Evolutionary conservation across 2,888 invertebrate genomes (phyloP), one percentile per base, ranked within the genome.

Genomic region (Pelosia muscerda): DNA sequence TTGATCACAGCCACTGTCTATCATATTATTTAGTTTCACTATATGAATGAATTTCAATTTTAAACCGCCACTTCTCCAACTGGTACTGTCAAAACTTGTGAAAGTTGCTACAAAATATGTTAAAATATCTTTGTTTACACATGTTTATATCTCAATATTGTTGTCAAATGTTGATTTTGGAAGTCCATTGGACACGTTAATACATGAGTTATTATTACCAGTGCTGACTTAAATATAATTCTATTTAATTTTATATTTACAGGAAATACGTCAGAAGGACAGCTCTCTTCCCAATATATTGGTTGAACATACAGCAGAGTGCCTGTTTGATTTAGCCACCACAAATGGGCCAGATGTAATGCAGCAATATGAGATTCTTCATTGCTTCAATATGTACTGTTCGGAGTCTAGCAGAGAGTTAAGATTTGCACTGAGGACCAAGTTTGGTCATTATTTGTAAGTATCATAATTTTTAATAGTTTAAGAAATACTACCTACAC

Each of bases 381-480:
- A 86, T 68, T 86, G 87, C 15, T 81, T 93, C 49, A 93, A 93
- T 49, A 69, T 84, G 56, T 86, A 82, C 73, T 87, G 89, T 62
- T 85, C 88, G 0, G 86, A 86, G 11, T 86, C 87, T 0, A 86
- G 85, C 62, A 80, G 90, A n/a, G 88, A 89, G 62, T 80, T 88
- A 15, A 81, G 93, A 78, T 81, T 86, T 62, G 84, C 83, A 6
- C 60, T 91, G 58, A 86, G 83, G 54, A 80, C 77, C 9, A 81
- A 82, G 38, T 82, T 91, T 69, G 86, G 83, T 19, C 73, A 71
- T 2, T 91, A 91, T 78, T 92, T 93, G 93, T 93, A 79, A 91
- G 93, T 84, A 60, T 10, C 22, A 55, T 19, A 0, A 19, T 15
- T n/a, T 38, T 34, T 11, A 15, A 2, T 11, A 11, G n/a, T n/a